phyloP scores from a whole-genome alignment of 2,888 invertebrate species.

The Mythimna pallens region DNA sequence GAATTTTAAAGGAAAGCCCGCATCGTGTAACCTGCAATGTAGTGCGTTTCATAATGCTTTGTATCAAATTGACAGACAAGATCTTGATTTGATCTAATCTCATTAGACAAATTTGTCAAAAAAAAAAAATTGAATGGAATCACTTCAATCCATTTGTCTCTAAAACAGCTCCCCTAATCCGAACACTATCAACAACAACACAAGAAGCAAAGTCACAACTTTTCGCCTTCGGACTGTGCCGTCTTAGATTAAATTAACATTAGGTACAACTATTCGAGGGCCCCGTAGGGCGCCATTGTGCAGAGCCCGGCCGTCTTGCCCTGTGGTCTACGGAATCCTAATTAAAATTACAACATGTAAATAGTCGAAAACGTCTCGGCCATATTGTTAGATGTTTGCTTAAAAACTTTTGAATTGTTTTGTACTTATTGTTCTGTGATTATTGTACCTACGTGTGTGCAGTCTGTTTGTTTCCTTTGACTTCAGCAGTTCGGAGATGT shows the following conservation, averaged over 20 bases:
- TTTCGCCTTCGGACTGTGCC: slow-evolving; percentile 81
- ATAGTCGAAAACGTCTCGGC: slow-evolving; percentile 81
- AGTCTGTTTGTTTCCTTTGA: slow-evolving; percentile 45
- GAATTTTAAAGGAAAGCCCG: too few relatives aligned
- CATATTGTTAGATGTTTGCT: slow-evolving; percentile 78
- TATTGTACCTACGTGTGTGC: slow-evolving; percentile 37
- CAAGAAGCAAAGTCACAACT: slow-evolving; percentile 85
- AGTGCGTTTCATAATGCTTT: too few relatives aligned
- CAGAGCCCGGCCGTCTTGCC: slow-evolving; percentile 71
- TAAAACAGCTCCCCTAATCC: slow-evolving; percentile 45
- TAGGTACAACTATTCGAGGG: slow-evolving; percentile 85
- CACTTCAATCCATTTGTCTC: neutral
- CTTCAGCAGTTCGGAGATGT: slow-evolving; percentile 4
- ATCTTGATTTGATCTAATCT: too few relatives aligned
- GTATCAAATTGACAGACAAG: too few relatives aligned
- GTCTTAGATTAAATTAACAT: slow-evolving; percentile 90
- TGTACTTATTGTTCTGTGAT: slow-evolving; percentile 56
- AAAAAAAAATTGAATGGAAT: neutral
- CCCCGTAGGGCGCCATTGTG: slow-evolving; percentile 74
- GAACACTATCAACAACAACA: slow-evolving; percentile 75
- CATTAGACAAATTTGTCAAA: too few relatives aligned
- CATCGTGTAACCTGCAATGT: too few relatives aligned
- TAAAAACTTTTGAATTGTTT: slow-evolving; percentile 71
- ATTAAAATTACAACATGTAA: slow-evolving; percentile 90
- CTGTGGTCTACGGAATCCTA: slow-evolving; percentile 85